These are phyloP conservation scores for Stratiolaelaps scimitus DNA, from an alignment of 1,140 invertebrate species.

Conservation along the genomic window DNA sequence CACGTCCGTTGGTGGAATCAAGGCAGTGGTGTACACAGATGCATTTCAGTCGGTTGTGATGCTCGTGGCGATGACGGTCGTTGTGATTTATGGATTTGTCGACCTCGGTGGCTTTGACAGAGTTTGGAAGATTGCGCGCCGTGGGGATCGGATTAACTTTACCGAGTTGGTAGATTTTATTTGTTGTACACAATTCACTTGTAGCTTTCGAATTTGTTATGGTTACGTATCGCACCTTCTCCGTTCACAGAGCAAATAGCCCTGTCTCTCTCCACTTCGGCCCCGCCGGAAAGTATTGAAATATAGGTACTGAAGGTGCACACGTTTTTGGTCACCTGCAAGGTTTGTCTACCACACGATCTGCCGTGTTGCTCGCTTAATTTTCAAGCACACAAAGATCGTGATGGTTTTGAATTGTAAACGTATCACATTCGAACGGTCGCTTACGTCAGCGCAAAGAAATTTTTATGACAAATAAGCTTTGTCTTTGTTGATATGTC, in stretches of 20 bases:
- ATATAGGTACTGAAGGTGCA: neutral
- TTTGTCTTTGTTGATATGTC: too few species aligned
- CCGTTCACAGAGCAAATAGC: too few species aligned
- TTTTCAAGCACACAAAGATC: too few species aligned
- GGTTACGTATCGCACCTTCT: too few species aligned
- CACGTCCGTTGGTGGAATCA: conserved; percentile 45
- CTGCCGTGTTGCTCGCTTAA: neutral
- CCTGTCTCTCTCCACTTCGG: neutral
- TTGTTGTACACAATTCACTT: neutral
- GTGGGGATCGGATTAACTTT: conserved; percentile 35
- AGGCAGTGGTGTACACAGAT: conserved; percentile 47
- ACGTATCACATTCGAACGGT: too few species aligned
- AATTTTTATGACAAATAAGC: too few species aligned
- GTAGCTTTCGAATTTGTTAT: neutral
- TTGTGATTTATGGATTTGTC: conserved; percentile 35
- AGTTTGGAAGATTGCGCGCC: conserved; percentile 34
- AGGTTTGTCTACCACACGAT: too few species aligned
- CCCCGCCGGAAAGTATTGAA: neutral
- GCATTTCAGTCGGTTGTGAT: conserved; percentile 44
- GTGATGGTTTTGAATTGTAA: too few species aligned
- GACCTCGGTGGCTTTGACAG: conserved; percentile 39
- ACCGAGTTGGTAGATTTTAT: conserved; percentile 35
- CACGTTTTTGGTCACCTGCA: neutral
- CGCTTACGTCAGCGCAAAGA: too few species aligned
- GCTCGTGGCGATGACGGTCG: conserved; percentile 38